phyloP scores from a whole-genome alignment of 2,113 vertebrate genomes.

The Xenopus laevis region DNA sequence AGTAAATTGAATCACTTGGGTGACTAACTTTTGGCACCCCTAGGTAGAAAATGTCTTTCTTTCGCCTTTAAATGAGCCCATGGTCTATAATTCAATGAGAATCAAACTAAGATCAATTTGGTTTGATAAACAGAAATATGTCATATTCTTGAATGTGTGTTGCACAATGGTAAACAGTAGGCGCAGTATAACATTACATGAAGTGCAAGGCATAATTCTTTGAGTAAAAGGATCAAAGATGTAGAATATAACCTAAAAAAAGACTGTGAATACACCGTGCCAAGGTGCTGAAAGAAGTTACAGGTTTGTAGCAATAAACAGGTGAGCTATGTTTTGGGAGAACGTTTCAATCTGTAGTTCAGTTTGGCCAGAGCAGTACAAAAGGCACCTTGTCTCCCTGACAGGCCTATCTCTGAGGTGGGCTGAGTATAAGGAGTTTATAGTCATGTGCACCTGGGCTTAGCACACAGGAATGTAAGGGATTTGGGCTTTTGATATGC shows the following conservation, averaged over 20 bases:
- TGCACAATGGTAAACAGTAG: no score
- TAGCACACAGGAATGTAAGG: slow-evolving; percentile 28
- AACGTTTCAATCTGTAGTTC: slow-evolving; percentile 28
- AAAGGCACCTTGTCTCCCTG: slow-evolving; percentile 37
- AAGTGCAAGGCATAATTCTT: neutral
- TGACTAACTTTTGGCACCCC: no score
- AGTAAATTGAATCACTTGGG: no score
- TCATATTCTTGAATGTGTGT: no score
- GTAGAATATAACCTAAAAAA: neutral
- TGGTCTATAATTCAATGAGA: no score
- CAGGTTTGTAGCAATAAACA: slow-evolving; percentile 37
- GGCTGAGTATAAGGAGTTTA: slow-evolving; percentile 19
- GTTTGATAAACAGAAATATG: no score
- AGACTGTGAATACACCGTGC: neutral
- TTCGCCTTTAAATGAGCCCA: no score
- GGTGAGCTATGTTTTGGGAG: slow-evolving; percentile 33
- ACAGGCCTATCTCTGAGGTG: slow-evolving; percentile 36
- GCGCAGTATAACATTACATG: neutral
- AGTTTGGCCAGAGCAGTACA: slow-evolving; percentile 31
- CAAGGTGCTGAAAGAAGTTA: slow-evolving; percentile 23
- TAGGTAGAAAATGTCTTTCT: no score
- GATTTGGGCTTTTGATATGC: slow-evolving; percentile 9
- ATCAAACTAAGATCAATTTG: no score
- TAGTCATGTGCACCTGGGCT: slow-evolving; percentile 34
- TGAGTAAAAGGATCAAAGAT: slow-evolving; percentile 24